A percentile compares a stretch with the other conserved stretches of the same genome.
Evolutionary conservation across 2,797 vertebrate genomes (phyloP).

Genomic region (Streptopelia turtur): DNA sequence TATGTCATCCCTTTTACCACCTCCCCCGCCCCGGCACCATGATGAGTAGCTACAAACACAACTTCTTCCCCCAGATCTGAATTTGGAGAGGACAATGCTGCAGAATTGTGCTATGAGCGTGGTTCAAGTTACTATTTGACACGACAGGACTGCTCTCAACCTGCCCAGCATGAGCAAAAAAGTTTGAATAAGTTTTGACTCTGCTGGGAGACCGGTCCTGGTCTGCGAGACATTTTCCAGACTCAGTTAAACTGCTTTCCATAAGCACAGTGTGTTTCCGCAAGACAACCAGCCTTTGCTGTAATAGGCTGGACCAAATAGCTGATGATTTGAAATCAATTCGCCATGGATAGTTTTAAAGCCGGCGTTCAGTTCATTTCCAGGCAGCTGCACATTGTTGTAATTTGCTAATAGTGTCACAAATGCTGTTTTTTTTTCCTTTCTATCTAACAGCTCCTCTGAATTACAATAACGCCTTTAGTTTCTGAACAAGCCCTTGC

Average conservation of each 20-base stretch:
- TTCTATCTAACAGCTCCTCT: neutral
- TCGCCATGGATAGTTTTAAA: neutral
- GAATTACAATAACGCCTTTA: neutral
- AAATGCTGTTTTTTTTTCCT: neutral
- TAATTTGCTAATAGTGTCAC: neutral
- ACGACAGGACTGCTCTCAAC: neutral
- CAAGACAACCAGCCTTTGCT: neutral
- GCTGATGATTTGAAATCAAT: slow-evolving; percentile 15
- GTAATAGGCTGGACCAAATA: neutral
- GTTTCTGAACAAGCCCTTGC: neutral
- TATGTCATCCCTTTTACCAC: neutral
- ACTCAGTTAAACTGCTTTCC: slow-evolving; percentile 4
- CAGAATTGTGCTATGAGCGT: neutral
- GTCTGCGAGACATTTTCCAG: slow-evolving; percentile 60
- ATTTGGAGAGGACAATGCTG: neutral
- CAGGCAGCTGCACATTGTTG: neutral
- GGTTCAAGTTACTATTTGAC: neutral
- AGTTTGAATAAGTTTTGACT: neutral
- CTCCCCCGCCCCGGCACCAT: neutral
- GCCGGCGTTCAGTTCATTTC: neutral
- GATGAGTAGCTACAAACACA: neutral
- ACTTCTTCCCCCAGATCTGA: neutral
- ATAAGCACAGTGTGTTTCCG: neutral
- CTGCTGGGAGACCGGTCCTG: slow-evolving; percentile 11
- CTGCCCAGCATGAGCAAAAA: neutral